These are phyloP conservation scores for Tragopan temminckii DNA, from an alignment of 2,797 vertebrate species.

Conservation along the genomic window DNA sequence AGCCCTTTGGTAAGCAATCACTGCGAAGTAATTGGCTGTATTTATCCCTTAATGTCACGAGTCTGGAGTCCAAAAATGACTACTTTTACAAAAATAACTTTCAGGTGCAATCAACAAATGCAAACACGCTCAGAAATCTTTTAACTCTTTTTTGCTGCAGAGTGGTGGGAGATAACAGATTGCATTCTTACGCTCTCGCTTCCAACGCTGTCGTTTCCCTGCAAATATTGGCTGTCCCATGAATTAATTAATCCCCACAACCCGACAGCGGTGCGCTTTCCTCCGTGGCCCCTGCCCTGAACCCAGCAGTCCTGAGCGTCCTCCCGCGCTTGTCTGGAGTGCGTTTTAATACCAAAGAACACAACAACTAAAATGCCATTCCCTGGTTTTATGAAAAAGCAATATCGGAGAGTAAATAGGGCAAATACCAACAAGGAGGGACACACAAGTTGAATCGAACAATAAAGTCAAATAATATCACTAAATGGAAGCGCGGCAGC, in stretches of 20 bases:
- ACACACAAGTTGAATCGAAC: constrained; percentile 88
- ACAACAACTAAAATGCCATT: constrained; percentile 97
- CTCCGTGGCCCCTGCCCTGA: constrained; percentile 89
- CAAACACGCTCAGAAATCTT: not conserved
- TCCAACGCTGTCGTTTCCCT: not conserved
- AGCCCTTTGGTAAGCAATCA: accelerated
- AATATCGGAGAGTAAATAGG: constrained; percentile 98
- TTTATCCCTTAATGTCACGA: accelerated
- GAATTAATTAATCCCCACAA: constrained; percentile 78
- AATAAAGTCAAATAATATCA: constrained; percentile 84
- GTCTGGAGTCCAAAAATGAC: not conserved
- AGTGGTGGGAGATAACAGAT: not conserved
- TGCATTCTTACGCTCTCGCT: not conserved
- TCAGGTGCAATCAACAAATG: not conserved
- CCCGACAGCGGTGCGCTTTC: constrained; percentile 87
- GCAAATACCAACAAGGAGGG: constrained; percentile 96
- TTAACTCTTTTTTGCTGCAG: not conserved
- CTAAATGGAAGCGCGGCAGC: constrained; percentile 49
- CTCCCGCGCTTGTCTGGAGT: constrained; percentile 87
- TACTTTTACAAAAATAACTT: not conserved
- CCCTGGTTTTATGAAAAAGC: constrained; percentile 92
- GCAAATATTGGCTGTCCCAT: constrained; percentile 36
- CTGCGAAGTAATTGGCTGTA: accelerated
- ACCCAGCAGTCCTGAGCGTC: constrained; percentile 89
- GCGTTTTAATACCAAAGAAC: constrained; percentile 94